These are phyloP conservation scores for Agonopterix arenella DNA, from an alignment of 2,888 invertebrate species.

Conservation along the genomic window DNA sequence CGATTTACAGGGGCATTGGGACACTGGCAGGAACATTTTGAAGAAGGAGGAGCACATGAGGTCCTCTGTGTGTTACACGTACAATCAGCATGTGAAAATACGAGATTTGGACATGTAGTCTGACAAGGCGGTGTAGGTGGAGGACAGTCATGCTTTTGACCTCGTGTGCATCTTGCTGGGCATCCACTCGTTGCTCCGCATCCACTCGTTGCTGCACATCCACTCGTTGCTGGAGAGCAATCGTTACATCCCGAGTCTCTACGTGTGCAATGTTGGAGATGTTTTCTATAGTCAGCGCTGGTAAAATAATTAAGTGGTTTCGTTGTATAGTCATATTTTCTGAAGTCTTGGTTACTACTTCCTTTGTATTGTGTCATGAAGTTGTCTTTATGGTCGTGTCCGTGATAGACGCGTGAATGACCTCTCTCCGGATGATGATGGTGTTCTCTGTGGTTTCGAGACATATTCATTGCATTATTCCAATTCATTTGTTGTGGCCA, in stretches of 20 bases:
- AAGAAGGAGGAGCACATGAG: slow-evolving; percentile 17
- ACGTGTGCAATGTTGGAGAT: slow-evolving; percentile 36
- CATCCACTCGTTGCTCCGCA: not conserved
- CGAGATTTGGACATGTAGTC: slow-evolving; percentile 9
- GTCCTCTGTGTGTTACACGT: slow-evolving; percentile 27
- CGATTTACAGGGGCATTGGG: slow-evolving; percentile 12
- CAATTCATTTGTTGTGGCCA: no score
- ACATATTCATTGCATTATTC: no score
- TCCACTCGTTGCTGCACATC: not conserved
- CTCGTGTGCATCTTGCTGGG: not conserved
- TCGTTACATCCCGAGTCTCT: slow-evolving; percentile 8
- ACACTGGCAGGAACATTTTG: slow-evolving; percentile 16
- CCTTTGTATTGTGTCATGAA: slow-evolving; percentile 17
- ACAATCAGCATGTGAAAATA: slow-evolving; percentile 20
- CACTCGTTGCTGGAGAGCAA: not conserved
- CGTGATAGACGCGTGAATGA: slow-evolving; percentile 44
- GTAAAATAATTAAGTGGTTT: slow-evolving; percentile 15
- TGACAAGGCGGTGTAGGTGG: slow-evolving; percentile 7
- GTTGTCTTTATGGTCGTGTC: slow-evolving; percentile 25
- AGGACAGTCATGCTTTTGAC: not conserved
- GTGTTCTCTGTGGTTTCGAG: not conserved
- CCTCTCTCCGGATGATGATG: slow-evolving; percentile 36
- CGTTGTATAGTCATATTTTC: slow-evolving; percentile 28
- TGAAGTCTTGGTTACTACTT: slow-evolving; percentile 24
- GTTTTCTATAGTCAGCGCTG: slow-evolving; percentile 26